Evolutionary conservation across 2,888 invertebrate genomes (phyloP).

Genomic region (Harmothoe impar): DNA sequence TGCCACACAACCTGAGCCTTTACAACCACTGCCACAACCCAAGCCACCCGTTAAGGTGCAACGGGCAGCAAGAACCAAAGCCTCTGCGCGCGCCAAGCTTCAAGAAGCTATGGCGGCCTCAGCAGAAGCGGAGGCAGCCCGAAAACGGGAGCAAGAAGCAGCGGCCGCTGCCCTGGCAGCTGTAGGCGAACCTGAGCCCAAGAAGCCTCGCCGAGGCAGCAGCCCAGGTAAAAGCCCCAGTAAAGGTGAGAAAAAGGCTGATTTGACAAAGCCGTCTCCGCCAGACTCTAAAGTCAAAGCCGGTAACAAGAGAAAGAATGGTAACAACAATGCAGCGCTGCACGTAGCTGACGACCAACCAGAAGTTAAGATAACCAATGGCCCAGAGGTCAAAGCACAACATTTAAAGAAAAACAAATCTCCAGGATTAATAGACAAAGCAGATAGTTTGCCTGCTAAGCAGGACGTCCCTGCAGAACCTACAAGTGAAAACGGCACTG

Average conservation of each 20-base stretch:
- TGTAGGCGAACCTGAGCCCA: conserved; percentile 4
- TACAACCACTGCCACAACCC: not conserved
- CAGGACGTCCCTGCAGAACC: not conserved
- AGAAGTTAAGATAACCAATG: not conserved
- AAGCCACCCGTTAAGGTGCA: not conserved
- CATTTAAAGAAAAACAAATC: not conserved
- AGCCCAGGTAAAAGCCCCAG: not conserved
- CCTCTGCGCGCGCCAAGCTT: conserved; percentile 45
- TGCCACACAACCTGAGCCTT: not conserved
- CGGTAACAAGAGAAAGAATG: not conserved
- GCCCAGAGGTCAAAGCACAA: not conserved
- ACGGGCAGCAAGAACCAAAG: conserved; percentile 39
- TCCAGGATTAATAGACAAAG: not conserved
- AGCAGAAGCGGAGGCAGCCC: conserved; percentile 25
- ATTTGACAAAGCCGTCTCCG: not conserved
- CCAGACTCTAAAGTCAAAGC: not conserved
- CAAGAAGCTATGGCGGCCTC: conserved; percentile 48
- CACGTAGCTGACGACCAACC: not conserved
- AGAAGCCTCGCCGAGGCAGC: not conserved
- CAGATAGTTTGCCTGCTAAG: not conserved
- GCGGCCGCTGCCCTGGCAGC: not conserved
- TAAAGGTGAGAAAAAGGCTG: not conserved
- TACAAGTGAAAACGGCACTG: not conserved
- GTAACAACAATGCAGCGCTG: conserved; percentile 10
- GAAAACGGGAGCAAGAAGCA: not conserved